Evolutionary conservation across 1,140 invertebrate genomes (phyloP), one percentile per base, ranked within the genome.

Genomic region (Acyrthosiphon pisum): DNA sequence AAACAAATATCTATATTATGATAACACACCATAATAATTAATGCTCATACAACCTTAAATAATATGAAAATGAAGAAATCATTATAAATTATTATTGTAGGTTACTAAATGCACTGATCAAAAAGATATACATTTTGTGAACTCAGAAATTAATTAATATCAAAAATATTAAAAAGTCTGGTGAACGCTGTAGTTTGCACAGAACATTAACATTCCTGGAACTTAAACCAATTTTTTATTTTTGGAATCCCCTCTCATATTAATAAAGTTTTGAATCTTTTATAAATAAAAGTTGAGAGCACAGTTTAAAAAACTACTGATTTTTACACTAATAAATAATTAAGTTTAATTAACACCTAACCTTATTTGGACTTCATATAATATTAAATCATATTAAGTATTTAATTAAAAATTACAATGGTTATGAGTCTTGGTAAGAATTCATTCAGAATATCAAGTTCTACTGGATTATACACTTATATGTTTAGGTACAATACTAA

Each of bases 401-500:
- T 14, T 68, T 68, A 68, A 68, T 60, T 68, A 14, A 76, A n/a
- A 76, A n/a, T 18, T 76, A 35, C 3, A 30, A 68, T 30, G 11
- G 60, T 68, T 30, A 76, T 76, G 60, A 68, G 14, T 60, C 11
- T 20, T n/a, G n/a, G 14, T 20, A n/a, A 76, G n/a, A 76, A 76
- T 76, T n/a, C 14, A 76, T 20, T n/a, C 7, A 6, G 14, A n/a
- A 14, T 6, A 76, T 76, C n/a, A 76, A 68, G 14, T n/a, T 76
- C 60, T n/a, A n/a, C 6, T 18, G 18, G 11, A 76, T n/a, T 76
- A 76, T 14, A 76, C 60, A 76, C 60, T n/a, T n/a, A 6, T 76
- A 76, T 35, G 3, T n/a, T 76, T n/a, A 76, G 14, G n/a, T 88
- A 23, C 0, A 89, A 4, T 37, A 56, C 94, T 95, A 95, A 97